A percentile compares a stretch with the other conserved stretches of the same genome.
Conservation (phyloP, 2,113 vertebrate genomes). For the Calonectris borealis region DNA sequence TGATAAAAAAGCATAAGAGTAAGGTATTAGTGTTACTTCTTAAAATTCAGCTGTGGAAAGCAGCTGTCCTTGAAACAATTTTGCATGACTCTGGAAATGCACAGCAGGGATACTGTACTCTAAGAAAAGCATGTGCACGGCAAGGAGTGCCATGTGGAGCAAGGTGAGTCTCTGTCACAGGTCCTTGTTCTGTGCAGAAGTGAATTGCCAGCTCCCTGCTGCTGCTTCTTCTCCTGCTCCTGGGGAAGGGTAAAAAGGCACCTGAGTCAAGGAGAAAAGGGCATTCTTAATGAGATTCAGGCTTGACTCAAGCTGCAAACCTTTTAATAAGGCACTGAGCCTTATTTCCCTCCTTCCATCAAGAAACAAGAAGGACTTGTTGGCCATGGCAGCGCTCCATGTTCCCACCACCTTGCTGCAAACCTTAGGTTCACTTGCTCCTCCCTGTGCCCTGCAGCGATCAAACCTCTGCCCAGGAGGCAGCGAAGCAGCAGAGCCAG, state of each 20-base stretch:
- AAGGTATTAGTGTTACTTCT: neutral
- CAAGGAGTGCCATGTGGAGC: rapidly evolving
- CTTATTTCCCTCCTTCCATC: neutral
- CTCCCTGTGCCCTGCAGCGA: too few species aligned
- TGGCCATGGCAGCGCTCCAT: neutral
- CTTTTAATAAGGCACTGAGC: neutral
- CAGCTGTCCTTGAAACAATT: neutral
- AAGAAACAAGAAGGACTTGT: neutral
- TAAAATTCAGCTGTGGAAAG: neutral
- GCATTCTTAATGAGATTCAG: neutral
- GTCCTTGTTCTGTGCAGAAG: rapidly evolving
- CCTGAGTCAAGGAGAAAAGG: neutral
- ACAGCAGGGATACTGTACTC: neutral
- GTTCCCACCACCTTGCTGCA: neutral
- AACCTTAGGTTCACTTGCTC: neutral
- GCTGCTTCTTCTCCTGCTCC: neutral
- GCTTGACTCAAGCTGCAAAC: neutral
- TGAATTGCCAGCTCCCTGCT: neutral
- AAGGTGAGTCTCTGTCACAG: neutral
- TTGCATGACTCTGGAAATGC: neutral
- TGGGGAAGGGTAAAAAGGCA: neutral
- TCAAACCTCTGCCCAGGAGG: neutral
- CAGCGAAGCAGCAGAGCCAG: rapidly evolving
- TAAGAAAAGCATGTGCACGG: rapidly evolving
- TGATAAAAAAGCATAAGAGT: neutral